Evolutionary conservation across 2,888 invertebrate species (phyloP), one percentile per base, ranked within the genome.

Genomic region (Orchesella flavescens): DNA sequence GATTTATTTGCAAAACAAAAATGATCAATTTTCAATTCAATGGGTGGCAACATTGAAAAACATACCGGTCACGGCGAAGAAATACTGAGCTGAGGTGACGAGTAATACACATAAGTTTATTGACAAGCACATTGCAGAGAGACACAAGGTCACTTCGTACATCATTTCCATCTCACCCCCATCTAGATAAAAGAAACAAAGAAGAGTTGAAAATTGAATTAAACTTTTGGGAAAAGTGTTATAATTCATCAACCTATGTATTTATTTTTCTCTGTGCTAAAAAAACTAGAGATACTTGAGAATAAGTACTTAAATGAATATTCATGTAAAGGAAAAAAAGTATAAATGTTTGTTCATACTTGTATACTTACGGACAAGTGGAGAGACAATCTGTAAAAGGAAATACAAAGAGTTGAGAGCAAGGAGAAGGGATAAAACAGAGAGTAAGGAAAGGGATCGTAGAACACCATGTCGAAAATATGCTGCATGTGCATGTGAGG

Each of bases 121-220:
- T 68, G 87, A 87, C 79, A 88, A 86, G 75, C 86, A 86, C 87
- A 87, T 86, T 68, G 87, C 87, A 73, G 87, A 85, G 21, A 88
- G 86, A 74, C 88, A 87, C 44, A 88, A 81, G 61, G 88, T 88
- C 83, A 88, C 87, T 86, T 88, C 87, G 72, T 87, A 88, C 84
- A 88, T 85, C 83, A 87, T 86, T 69, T 85, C 85, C 79, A 87
- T 84, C 72, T 87, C 86, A 55, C 87, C 87, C 69, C 85, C 85
- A 69, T 83, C 84, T 84, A 65, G 2, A 7, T 34, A 69, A 49
- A 53, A 34, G 13, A 76, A 66, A 85, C 12, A 73, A 15, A 55
- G 21, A 71, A 34, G 9, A 66, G 7, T 46, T 13, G 4, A 75
- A 24, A 73, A n/a, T n/a, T n/a, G n/a, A n/a, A n/a, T n/a, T n/a